These are phyloP conservation scores for Drymonia ruficornis DNA, from an alignment of 2,888 invertebrate genomes.

Conservation along the genomic window DNA sequence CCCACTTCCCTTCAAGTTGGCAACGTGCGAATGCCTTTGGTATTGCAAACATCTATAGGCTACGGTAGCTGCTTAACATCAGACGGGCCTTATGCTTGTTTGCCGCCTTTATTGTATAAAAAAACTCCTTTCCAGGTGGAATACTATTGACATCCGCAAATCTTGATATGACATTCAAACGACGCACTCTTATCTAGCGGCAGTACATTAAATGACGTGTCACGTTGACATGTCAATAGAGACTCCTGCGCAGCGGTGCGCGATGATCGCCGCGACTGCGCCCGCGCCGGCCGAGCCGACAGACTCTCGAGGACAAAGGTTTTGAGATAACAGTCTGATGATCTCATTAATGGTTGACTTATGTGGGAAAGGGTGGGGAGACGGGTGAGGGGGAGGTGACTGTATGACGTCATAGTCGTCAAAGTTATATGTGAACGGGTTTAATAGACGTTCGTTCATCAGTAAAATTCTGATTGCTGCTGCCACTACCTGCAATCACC, in stretches of 20 bases:
- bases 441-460: too few relatives aligned
- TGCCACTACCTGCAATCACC: neutral
- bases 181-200: slow-evolving; percentile 2
- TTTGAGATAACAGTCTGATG: slow-evolving; percentile 4
- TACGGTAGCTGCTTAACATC: too few relatives aligned
- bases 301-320: neutral
- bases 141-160: too few relatives aligned
- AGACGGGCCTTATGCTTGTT: too few relatives aligned
- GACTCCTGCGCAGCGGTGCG: slow-evolving; percentile 20
- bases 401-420: neutral
- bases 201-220: slow-evolving; percentile 6
- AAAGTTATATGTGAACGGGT: too few relatives aligned
- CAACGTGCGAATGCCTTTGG: too few relatives aligned
- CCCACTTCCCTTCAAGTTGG: too few relatives aligned
- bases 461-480: too few relatives aligned
- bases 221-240: slow-evolving; percentile 21
- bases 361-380: neutral
- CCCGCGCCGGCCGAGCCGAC: slow-evolving; percentile 4
- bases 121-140: too few relatives aligned
- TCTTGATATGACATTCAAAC: too few relatives aligned
- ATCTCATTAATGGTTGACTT: slow-evolving; percentile 5
- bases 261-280: slow-evolving; percentile 9
- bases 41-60: too few relatives aligned
- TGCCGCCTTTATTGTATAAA: too few relatives aligned
- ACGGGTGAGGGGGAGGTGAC: neutral